These are phyloP conservation scores for Sanderia malayensis DNA, from an alignment of 30 jellyfish, hydroid and myxozoan species.

Conservation along the genomic window DNA sequence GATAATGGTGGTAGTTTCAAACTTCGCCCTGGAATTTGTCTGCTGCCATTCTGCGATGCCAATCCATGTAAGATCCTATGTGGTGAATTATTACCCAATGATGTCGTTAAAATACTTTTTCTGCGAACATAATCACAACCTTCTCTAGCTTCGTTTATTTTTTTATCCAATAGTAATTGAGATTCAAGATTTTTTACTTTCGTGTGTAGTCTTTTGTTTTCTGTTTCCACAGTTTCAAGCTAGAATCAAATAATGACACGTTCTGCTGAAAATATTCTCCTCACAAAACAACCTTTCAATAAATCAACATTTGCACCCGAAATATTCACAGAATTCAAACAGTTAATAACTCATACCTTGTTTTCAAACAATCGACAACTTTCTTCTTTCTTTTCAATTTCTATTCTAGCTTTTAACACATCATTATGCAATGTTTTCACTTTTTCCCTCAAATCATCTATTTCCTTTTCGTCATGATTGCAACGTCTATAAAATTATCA, in stretches of 20 bases:
- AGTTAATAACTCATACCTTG: conserved; percentile 22
- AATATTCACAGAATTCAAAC: too few species aligned
- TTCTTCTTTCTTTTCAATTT: conserved; percentile 56
- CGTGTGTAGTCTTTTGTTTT: conserved; percentile 51
- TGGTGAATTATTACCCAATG: conserved; percentile 24
- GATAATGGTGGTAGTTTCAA: conserved; percentile 16
- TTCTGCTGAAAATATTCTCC: too few species aligned
- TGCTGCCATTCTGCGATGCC: conserved; percentile 15
- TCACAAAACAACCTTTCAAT: too few species aligned
- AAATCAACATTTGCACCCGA: too few species aligned
- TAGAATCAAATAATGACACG: not conserved
- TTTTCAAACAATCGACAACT: conserved; percentile 38
- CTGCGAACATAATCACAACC: conserved; percentile 50
- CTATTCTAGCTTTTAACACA: conserved; percentile 36
- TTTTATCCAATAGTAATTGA: conserved; percentile 31
- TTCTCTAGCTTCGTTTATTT: conserved; percentile 45
- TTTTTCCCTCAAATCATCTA: conserved; percentile 43
- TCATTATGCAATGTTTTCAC: conserved; percentile 39
- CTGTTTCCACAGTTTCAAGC: conserved; percentile 33
- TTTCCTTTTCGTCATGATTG: conserved; percentile 52
- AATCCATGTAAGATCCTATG: conserved; percentile 19
- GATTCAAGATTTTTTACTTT: conserved; percentile 60
- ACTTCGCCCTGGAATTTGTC: conserved; percentile 21
- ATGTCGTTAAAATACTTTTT: conserved; percentile 44
- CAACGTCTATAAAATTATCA: conserved; percentile 29